Conservation (phyloP, 37 sponge, comb jelly and placozoan genomes). For the Bolinopsis microptera region DNA sequence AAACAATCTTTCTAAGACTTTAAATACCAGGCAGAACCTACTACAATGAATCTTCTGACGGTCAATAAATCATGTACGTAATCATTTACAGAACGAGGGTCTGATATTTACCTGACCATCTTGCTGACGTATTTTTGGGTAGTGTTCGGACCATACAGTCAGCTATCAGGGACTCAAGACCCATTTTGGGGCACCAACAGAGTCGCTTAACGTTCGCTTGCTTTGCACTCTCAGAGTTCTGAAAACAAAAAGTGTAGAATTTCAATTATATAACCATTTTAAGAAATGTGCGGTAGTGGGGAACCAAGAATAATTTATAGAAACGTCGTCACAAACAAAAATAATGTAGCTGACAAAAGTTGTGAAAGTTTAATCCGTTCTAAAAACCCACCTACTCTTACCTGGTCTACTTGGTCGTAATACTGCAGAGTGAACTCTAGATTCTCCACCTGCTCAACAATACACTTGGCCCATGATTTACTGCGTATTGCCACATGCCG, state of each 20-base stretch:
- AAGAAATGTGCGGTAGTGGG: too few relatives aligned
- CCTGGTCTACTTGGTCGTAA: background rate
- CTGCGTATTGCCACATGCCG: slow-evolving; percentile 8
- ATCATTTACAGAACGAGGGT: too few relatives aligned
- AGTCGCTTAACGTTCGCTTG: background rate
- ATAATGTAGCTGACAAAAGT: too few relatives aligned
- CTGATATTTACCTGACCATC: slow-evolving; percentile 7
- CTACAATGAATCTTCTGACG: too few relatives aligned
- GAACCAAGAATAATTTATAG: too few relatives aligned
- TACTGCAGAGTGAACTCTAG: background rate
- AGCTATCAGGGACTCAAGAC: slow-evolving; percentile 21
- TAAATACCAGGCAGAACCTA: too few relatives aligned
- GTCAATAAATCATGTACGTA: too few relatives aligned
- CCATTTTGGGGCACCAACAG: slow-evolving; percentile 56
- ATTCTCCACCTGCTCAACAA: slow-evolving; percentile 4
- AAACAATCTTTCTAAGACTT: too few relatives aligned
- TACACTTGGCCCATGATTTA: background rate
- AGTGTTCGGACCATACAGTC: slow-evolving; percentile 30
- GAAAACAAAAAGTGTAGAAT: too few relatives aligned
- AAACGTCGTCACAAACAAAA: too few relatives aligned
- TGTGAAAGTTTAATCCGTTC: too few relatives aligned
- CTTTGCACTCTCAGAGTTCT: slow-evolving; percentile 41
- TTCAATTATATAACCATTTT: too few relatives aligned
- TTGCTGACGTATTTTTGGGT: slow-evolving; percentile 31
- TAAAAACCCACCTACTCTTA: background rate